Base-by-base conservation (phyloP, 2,888 invertebrate genomes). In the Carpatolechia fugitivella region DNA sequence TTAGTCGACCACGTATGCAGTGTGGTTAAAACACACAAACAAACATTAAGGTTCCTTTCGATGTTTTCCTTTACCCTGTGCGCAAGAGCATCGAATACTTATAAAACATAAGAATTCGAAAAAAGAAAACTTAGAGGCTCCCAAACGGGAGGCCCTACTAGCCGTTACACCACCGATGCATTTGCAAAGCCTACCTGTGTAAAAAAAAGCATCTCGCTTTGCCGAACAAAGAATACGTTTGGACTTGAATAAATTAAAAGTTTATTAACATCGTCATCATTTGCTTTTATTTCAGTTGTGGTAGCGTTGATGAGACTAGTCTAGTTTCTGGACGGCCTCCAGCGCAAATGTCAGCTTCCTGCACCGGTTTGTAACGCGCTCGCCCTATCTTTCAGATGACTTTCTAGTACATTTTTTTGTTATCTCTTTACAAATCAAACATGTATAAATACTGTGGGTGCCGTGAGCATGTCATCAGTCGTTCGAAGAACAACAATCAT, bases 331-430 rank as follows among this genome's bases (percentile, higher is more conserved):
- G 80, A 57, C 63, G 82, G 58, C 87, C 86, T 87, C 65, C 66
- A 63, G 66, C 71, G 68, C 79, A 81, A 85, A 85, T 83, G 80
- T 65, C 84, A 85, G 73, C 82, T 85, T 87, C 87, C 86, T 80
- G 80, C 81, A 84, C 85, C 82, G 85, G 85, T 84, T 84, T 73
- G 62, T 62, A 62, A 82, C 76, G 66, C 80, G 76, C 78, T 78
- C 78, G 77, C 81, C 76, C 81, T 85, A 82, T 64, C 70, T 79
- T 76, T 66, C 69, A 70, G 63, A 76, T 69, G 63, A 69, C 69
- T 79, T 78, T 78, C 72, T 85, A 52, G 41, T 31, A 18, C 33
- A 6, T 13, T 30, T 24, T 16, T 52, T 41, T 52, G 14, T 41
- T 52, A 30, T 52, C 33, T 52, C 52, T 52, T 52, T 52, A 36